These are phyloP conservation scores for Saccostrea glomerata DNA, from an alignment of 1,140 invertebrate genomes.

Conservation along the genomic window DNA sequence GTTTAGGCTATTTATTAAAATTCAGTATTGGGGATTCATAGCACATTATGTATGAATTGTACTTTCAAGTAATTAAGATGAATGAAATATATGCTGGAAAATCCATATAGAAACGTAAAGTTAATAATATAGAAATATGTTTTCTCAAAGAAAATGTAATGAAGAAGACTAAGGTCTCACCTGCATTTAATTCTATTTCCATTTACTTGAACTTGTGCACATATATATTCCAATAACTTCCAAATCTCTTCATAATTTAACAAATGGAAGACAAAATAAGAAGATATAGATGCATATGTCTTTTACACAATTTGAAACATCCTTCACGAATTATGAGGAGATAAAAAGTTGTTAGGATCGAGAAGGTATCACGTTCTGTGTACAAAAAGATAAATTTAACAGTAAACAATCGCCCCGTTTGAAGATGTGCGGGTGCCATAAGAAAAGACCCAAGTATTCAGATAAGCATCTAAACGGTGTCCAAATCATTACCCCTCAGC, in stretches of 20 bases:
- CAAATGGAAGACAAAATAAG: not conserved
- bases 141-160: too few species aligned
- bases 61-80: too few species aligned
- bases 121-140: too few species aligned
- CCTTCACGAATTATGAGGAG: not conserved
- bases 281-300: not conserved
- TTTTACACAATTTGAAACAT: slow-evolving; percentile 13
- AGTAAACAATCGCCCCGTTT: slow-evolving; percentile 20
- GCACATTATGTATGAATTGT: too few species aligned
- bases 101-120: too few species aligned
- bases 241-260: not conserved
- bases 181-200: not conserved
- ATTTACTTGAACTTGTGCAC: not conserved
- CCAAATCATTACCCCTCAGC: slow-evolving; percentile 13
- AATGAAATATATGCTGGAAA: too few species aligned
- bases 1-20: too few species aligned
- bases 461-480: slow-evolving; percentile 35
- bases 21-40: too few species aligned
- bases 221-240: not conserved
- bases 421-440: slow-evolving; percentile 22
- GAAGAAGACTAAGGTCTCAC: not conserved
- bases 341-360: slow-evolving; percentile 33
- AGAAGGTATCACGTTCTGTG: not conserved
- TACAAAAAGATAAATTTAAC: slow-evolving; percentile 37
- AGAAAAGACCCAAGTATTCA: slow-evolving; percentile 11